Conservation (phyloP, 1,140 invertebrate genomes). For the Cherax quadricarinatus region DNA sequence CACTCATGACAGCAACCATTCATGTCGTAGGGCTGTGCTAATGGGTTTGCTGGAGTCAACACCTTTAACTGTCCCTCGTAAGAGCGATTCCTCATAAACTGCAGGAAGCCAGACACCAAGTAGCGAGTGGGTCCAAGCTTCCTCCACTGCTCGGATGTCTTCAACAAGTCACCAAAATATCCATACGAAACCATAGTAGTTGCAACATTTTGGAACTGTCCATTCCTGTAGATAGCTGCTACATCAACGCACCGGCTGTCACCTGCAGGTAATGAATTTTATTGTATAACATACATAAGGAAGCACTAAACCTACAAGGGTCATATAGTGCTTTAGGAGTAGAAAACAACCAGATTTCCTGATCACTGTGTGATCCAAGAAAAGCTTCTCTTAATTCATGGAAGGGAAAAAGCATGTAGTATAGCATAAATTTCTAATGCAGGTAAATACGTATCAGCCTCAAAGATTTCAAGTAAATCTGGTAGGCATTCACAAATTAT, state of each 20-base stretch:
- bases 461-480: too few relatives aligned
- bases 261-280: conserved; percentile 76
- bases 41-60: conserved; percentile 55
- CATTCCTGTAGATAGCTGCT: conserved; percentile 85
- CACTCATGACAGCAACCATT: conserved; percentile 72
- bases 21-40: conserved; percentile 56
- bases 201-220: conserved; percentile 83
- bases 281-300: too few relatives aligned
- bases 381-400: too few relatives aligned
- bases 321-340: too few relatives aligned
- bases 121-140: conserved; percentile 95
- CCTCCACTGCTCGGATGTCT: conserved; percentile 88
- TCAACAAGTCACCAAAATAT: conserved; percentile 90
- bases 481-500: too few relatives aligned
- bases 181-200: conserved; percentile 92
- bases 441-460: too few relatives aligned
- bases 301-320: too few relatives aligned
- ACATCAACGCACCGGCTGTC: conserved; percentile 86
- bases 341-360: too few relatives aligned
- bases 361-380: too few relatives aligned
- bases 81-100: conserved; percentile 74
- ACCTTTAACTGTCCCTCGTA: conserved; percentile 74
- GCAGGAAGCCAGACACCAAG: conserved; percentile 77
- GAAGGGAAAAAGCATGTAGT: too few relatives aligned
- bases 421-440: too few relatives aligned